These are phyloP conservation scores for Lasioglossum marginatum DNA, from an alignment of 2,888 invertebrate species.

Conservation along the genomic window DNA sequence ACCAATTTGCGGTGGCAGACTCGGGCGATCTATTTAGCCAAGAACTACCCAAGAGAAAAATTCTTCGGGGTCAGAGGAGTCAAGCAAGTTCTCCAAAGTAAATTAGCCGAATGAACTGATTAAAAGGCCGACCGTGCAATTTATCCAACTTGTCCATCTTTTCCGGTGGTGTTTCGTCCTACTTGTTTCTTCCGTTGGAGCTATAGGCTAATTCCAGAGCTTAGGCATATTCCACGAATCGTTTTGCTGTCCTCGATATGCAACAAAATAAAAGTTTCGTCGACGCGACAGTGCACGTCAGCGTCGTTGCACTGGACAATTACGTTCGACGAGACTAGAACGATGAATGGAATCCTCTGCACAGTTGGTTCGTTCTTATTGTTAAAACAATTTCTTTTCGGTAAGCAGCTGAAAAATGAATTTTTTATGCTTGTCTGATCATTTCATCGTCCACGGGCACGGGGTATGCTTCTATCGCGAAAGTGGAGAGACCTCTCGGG, in stretches of 20 bases:
- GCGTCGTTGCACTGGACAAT: neutral
- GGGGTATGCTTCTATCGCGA: neutral
- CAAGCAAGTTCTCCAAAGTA: neutral
- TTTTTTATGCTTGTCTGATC: neutral
- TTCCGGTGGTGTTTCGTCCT: neutral
- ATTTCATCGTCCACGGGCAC: neutral
- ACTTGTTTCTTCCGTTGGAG: neutral
- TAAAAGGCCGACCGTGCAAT: neutral
- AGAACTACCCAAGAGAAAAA: conserved; percentile 6
- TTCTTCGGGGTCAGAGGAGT: neutral
- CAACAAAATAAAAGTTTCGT: neutral
- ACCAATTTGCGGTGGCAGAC: neutral
- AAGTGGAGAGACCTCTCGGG: neutral
- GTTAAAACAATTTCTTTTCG: neutral
- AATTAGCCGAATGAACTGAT: conserved; percentile 12
- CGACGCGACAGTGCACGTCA: neutral
- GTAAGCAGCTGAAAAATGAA: neutral
- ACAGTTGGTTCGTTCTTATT: neutral
- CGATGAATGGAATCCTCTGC: too few species aligned
- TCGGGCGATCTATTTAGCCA: neutral
- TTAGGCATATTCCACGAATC: neutral
- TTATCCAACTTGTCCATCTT: conserved; percentile 4
- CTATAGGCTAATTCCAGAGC: neutral
- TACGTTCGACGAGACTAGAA: neutral
- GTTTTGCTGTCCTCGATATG: neutral